Evolutionary conservation across 2,888 invertebrate species (phyloP).

Genomic region (Apeira syringaria): DNA sequence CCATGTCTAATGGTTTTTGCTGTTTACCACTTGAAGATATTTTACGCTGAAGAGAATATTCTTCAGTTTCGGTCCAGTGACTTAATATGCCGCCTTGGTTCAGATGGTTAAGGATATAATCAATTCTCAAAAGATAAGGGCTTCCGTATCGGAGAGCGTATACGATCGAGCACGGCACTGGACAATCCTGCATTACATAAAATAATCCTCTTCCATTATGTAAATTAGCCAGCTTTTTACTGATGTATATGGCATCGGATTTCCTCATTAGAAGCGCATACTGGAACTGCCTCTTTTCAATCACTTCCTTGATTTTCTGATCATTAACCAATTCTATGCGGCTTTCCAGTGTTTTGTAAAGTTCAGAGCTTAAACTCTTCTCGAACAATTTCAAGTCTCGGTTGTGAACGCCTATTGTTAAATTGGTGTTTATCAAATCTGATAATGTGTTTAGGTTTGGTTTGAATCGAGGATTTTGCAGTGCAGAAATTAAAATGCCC

Average conservation of each 20-base stretch:
- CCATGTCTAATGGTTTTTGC: constrained; percentile 59
- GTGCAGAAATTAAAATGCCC: constrained; percentile 71
- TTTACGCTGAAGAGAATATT: constrained; percentile 43
- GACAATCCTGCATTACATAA: constrained; percentile 75
- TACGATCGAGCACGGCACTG: constrained; percentile 81
- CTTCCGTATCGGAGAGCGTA: constrained; percentile 84
- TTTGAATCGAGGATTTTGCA: constrained; percentile 64
- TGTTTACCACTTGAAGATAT: constrained; percentile 32
- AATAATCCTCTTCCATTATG: constrained; percentile 69
- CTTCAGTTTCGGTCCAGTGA: constrained; percentile 62
- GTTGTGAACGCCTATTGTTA: constrained; percentile 64
- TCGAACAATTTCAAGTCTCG: constrained; percentile 57
- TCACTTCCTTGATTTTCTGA: constrained; percentile 51
- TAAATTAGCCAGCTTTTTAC: constrained; percentile 53
- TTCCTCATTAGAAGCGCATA: constrained; percentile 78
- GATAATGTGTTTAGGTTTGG: constrained; percentile 53
- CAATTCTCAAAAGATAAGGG: constrained; percentile 75
- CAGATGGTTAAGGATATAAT: constrained; percentile 67
- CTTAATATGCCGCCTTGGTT: constrained; percentile 78
- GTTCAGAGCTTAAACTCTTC: constrained; percentile 49
- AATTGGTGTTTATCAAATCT: constrained; percentile 51
- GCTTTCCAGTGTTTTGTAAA: constrained; percentile 44
- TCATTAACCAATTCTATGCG: constrained; percentile 66
- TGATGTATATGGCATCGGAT: constrained; percentile 61
- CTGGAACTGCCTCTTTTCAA: constrained; percentile 64